Conservation (phyloP, 2,113 vertebrate genomes). For the Elachura formosa region DNA sequence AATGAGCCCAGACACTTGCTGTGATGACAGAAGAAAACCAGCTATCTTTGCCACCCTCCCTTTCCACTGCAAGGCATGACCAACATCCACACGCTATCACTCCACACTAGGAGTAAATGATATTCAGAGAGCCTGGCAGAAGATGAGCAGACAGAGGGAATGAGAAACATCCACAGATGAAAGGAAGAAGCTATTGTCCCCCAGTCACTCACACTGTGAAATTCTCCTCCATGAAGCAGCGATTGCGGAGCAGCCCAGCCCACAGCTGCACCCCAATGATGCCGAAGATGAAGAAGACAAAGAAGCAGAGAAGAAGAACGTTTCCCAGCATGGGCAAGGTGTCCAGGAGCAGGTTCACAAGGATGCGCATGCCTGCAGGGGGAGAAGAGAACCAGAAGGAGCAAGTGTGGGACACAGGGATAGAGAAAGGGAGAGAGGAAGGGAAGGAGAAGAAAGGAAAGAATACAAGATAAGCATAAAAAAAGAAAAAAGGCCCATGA, state of each 20-base stretch:
- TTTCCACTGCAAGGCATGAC: not conserved
- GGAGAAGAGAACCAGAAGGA: constrained; percentile 18
- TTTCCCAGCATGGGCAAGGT: constrained; percentile 83
- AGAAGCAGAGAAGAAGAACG: constrained; percentile 81
- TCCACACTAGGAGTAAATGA: not conserved
- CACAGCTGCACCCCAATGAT: constrained; percentile 83
- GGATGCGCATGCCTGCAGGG: constrained; percentile 78
- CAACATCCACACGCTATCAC: rapidly evolving
- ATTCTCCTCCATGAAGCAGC: constrained; percentile 83
- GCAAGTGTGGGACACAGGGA: not conserved
- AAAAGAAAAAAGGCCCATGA: not conserved
- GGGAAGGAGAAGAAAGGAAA: not conserved
- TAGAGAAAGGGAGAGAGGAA: not conserved
- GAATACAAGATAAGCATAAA: not conserved
- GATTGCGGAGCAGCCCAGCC: constrained; percentile 81
- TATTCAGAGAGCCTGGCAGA: not conserved
- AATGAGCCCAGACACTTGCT: not conserved
- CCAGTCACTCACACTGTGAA: constrained; percentile 77
- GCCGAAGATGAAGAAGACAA: constrained; percentile 84
- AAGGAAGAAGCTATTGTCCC: not conserved
- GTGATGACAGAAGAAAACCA: not conserved
- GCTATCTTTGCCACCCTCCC: not conserved
- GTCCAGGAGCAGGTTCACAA: constrained; percentile 82
- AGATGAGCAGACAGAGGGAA: not conserved
- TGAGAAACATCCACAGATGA: not conserved